Percentiles rank a stretch among this genome's conserved stretches.
Evolutionary conservation across 2,797 vertebrate species (phyloP).

Genomic region (Pachyuromys duprasi): DNA sequence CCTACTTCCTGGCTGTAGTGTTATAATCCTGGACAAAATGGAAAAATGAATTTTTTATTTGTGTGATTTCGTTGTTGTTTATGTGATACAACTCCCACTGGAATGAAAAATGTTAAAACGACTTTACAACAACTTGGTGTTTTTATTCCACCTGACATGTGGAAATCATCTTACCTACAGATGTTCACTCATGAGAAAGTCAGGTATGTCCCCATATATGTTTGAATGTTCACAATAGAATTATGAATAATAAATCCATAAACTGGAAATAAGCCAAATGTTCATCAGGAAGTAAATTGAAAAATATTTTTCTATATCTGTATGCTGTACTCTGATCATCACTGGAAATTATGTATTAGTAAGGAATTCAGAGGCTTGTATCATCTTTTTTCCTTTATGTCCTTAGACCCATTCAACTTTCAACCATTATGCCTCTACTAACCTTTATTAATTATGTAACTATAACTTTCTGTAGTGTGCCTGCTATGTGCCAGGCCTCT

Average conservation of each 20-base stretch:
- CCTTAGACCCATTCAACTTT: background rate
- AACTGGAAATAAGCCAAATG: background rate
- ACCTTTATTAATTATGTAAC: background rate
- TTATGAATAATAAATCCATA: background rate
- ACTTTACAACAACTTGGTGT: background rate
- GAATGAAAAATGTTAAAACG: background rate
- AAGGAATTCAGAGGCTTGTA: background rate
- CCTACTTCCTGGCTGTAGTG: background rate
- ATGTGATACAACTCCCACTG: background rate
- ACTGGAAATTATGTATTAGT: background rate
- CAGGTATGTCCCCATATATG: background rate
- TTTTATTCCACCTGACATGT: background rate
- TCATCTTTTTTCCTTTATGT: background rate
- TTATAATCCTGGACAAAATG: background rate
- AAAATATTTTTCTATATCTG: background rate
- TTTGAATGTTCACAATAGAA: background rate
- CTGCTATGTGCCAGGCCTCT: background rate
- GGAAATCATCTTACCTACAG: background rate
- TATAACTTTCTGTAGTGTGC: background rate
- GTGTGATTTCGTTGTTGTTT: background rate
- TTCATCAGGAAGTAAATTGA: background rate
- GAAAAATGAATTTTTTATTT: background rate
- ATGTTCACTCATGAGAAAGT: background rate
- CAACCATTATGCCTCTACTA: background rate
- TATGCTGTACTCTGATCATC: background rate